These are phyloP conservation scores for Beroe forskalii DNA, from an alignment of 37 sponge, comb jelly and placozoan species.

Conservation along the genomic window DNA sequence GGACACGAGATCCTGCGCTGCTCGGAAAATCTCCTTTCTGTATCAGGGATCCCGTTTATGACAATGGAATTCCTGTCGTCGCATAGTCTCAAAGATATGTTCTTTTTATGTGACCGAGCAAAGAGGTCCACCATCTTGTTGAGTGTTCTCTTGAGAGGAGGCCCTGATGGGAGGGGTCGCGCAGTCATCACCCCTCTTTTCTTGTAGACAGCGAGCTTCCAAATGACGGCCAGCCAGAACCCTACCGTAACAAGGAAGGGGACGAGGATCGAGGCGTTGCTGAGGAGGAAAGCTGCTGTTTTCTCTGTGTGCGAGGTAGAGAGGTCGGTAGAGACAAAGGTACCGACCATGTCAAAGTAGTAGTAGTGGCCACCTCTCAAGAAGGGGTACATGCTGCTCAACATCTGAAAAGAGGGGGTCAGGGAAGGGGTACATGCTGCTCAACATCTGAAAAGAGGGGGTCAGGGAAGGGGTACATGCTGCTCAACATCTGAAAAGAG, in stretches of 20 bases:
- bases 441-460: too few species aligned
- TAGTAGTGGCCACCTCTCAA: constrained; percentile 16
- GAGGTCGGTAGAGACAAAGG: neutral
- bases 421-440: too few species aligned
- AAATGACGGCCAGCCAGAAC: constrained; percentile 14
- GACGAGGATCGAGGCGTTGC: constrained; percentile 4
- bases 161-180: too few species aligned
- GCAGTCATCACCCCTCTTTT: neutral
- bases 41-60: neutral
- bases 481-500: too few species aligned
- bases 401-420: neutral
- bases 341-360: constrained; percentile 9
- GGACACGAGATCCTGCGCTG: neutral
- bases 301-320: neutral
- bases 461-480: too few species aligned
- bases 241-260: constrained; percentile 19
- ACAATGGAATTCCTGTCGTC: neutral
- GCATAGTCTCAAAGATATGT: neutral
- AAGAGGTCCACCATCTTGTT: neutral
- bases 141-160: neutral
- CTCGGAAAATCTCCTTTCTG: neutral
- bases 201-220: neutral
- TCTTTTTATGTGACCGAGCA: neutral
- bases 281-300: neutral
- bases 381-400: constrained; percentile 32